Percentiles rank a stretch among this genome's conserved stretches.
Evolutionary conservation across 2,888 invertebrate genomes (phyloP).

Genomic region (Melinaea marsaeus): DNA sequence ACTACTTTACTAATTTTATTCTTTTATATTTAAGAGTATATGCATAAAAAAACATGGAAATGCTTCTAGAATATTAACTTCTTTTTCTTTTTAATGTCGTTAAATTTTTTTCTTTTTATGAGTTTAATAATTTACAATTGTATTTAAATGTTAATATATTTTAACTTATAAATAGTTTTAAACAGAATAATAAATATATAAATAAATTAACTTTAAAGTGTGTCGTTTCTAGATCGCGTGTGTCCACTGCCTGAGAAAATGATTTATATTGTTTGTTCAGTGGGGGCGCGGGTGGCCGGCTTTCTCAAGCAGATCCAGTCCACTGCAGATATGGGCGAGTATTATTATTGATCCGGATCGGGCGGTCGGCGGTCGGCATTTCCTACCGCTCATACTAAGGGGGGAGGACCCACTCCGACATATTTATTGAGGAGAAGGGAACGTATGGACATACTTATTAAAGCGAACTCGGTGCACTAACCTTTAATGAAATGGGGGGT

Average conservation of each 20-base stretch:
- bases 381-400: constrained; percentile 73
- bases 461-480: constrained; percentile 66
- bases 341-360: constrained; percentile 77
- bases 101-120: no score
- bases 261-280: constrained; percentile 76
- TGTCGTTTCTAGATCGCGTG: constrained; percentile 46
- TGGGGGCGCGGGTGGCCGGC: constrained; percentile 45
- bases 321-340: constrained; percentile 78
- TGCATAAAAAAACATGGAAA: no score
- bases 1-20: background rate
- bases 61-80: no score
- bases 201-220: background rate
- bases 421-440: constrained; percentile 68
- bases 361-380: constrained; percentile 63
- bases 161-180: background rate
- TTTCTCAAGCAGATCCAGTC: constrained; percentile 75
- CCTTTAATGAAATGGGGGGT: constrained; percentile 60
- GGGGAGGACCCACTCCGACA: constrained; percentile 54
- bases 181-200: background rate
- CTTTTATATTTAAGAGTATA: background rate
- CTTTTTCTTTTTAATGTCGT: no score
- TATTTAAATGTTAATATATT: no score
- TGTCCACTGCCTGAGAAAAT: constrained; percentile 67
- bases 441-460: constrained; percentile 65
- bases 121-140: no score